phyloP scores from a whole-genome alignment of 2,888 invertebrate species.

The Pammene aurita region DNA sequence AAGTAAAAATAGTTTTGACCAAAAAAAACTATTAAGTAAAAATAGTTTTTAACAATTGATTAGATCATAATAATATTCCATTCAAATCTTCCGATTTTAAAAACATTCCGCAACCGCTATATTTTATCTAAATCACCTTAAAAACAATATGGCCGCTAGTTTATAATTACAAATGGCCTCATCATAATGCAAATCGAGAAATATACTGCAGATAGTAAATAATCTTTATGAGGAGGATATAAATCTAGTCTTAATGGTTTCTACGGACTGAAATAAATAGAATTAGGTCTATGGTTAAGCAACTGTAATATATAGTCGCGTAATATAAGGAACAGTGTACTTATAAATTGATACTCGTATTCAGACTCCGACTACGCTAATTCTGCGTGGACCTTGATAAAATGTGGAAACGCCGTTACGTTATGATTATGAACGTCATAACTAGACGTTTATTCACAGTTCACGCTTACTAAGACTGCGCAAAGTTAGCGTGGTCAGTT shows the following conservation, averaged over 20 bases:
- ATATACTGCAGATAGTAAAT: constrained; percentile 30
- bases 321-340: constrained; percentile 1
- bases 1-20: too few species aligned
- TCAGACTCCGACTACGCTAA: too few species aligned
- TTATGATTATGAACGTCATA: too few species aligned
- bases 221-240: constrained; percentile 28
- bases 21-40: too few species aligned
- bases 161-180: constrained; percentile 15
- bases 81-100: neutral
- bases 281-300: constrained; percentile 14
- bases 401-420: too few species aligned
- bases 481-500: too few species aligned
- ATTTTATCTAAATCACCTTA: constrained; percentile 15
- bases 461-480: too few species aligned
- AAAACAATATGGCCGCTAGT: constrained; percentile 9
- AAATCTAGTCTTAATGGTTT: constrained; percentile 34
- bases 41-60: too few species aligned
- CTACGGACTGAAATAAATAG: constrained; percentile 10
- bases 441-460: too few species aligned
- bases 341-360: neutral
- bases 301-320: neutral
- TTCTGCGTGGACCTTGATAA: too few species aligned
- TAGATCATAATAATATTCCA: too few species aligned
- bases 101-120: neutral
- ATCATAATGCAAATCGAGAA: constrained; percentile 25